Evolutionary conservation across 2,797 vertebrate genomes (phyloP).

Genomic region (Myripristis jacobus): DNA sequence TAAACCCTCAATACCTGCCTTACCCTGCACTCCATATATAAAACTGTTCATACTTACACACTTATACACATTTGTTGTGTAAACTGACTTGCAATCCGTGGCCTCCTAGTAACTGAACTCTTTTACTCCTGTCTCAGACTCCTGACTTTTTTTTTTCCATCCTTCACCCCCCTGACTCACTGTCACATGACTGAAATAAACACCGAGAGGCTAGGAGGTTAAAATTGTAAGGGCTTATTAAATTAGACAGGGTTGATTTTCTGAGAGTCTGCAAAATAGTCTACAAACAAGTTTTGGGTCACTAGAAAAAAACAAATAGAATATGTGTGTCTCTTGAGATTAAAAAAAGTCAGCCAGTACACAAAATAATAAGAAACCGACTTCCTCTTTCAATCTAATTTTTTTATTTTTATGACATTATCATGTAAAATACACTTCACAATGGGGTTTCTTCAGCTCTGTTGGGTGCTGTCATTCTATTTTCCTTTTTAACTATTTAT

Average conservation of each 20-base stretch:
- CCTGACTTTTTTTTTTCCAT: too few species aligned
- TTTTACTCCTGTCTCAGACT: too few species aligned
- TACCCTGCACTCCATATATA: too few species aligned
- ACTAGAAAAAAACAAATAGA: background rate
- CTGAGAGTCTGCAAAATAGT: background rate
- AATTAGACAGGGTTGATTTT: constrained; percentile 5
- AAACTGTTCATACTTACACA: too few species aligned
- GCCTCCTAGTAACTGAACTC: too few species aligned
- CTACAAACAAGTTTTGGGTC: background rate
- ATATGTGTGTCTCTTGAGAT: constrained; percentile 8
- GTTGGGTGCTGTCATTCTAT: constrained; percentile 29
- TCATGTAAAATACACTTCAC: constrained; percentile 26
- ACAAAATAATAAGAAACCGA: constrained; percentile 11
- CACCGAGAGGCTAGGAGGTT: too few species aligned
- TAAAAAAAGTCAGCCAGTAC: background rate
- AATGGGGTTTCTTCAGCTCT: constrained; percentile 1
- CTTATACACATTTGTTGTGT: too few species aligned
- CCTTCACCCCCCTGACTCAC: too few species aligned
- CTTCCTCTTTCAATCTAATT: constrained; percentile 27
- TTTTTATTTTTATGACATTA: constrained; percentile 31
- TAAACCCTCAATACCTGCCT: too few species aligned
- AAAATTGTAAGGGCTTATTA: background rate
- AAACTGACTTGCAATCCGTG: too few species aligned
- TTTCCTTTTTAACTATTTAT: constrained; percentile 16
- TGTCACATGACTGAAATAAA: too few species aligned